Percentiles rank a stretch among this genome's conserved stretches.
phyloP scores from a whole-genome alignment of 2,113 vertebrate species.

The Euleptes europaea region DNA sequence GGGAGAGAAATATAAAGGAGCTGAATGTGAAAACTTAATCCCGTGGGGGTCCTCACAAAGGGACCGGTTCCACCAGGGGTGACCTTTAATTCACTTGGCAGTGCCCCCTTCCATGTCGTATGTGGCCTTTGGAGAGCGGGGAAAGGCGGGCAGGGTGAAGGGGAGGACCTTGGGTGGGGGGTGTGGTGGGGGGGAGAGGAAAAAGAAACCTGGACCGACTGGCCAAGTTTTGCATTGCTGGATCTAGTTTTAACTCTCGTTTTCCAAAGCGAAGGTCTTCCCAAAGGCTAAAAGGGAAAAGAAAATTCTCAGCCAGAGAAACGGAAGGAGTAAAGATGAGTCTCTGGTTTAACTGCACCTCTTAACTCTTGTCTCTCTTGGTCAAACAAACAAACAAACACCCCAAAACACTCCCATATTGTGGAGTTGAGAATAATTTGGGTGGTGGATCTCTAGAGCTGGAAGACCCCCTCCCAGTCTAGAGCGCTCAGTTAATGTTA shows the following conservation, averaged over 20 bases:
- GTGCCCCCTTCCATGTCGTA: conserved; percentile 79
- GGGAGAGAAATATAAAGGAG: conserved; percentile 51
- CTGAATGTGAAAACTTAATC: conserved; percentile 72
- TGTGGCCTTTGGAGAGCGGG: conserved; percentile 50
- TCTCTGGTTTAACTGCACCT: neutral
- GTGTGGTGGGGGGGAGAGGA: conserved; percentile 31
- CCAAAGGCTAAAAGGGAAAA: neutral
- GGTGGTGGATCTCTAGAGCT: neutral
- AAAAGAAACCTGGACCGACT: neutral
- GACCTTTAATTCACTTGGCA: conserved; percentile 81
- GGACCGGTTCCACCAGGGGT: conserved; percentile 77
- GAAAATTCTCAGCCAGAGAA: too few relatives aligned
- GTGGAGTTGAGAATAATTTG: neutral
- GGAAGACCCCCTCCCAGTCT: neutral
- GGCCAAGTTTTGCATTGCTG: neutral
- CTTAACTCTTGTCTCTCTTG: rapidly evolving
- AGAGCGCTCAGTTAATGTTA: neutral
- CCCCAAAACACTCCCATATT: neutral
- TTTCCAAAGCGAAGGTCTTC: neutral
- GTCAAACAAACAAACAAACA: rapidly evolving
- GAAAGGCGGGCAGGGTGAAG: neutral
- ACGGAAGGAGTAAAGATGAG: neutral
- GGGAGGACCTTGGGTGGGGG: conserved; percentile 8
- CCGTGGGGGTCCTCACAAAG: conserved; percentile 77
- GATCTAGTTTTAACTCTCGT: conserved; percentile 4